These are phyloP conservation scores for Apodemia zela DNA, from an alignment of 2,888 invertebrate species.

Conservation along the genomic window DNA sequence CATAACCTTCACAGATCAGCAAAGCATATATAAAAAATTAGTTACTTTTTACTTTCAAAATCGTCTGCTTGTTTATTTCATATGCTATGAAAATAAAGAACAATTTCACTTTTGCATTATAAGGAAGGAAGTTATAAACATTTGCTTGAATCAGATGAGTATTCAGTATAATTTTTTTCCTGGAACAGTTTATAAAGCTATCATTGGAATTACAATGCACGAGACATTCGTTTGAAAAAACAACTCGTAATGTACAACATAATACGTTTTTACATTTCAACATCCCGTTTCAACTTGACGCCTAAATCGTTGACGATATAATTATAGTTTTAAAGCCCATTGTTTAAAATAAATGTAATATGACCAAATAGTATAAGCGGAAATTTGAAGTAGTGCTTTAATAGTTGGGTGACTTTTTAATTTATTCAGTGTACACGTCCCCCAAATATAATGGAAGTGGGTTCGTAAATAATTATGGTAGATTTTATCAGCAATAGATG, in stretches of 20 bases:
- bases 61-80: too few species aligned
- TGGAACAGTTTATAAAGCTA: slow-evolving; percentile 17
- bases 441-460: slow-evolving; percentile 9
- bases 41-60: too few species aligned
- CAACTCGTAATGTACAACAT: slow-evolving; percentile 30
- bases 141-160: slow-evolving; percentile 4
- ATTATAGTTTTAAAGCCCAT: slow-evolving; percentile 49
- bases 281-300: slow-evolving; percentile 53
- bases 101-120: background rate
- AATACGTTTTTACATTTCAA: slow-evolving; percentile 42
- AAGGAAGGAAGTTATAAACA: background rate
- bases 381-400: slow-evolving; percentile 25
- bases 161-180: slow-evolving; percentile 3
- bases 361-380: slow-evolving; percentile 31
- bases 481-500: slow-evolving; percentile 8
- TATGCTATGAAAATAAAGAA: background rate
- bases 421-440: slow-evolving; percentile 2
- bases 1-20: too few species aligned
- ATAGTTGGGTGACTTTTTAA: slow-evolving; percentile 1
- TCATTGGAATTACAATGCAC: slow-evolving; percentile 11
- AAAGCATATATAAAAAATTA: too few species aligned
- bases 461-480: slow-evolving; percentile 13
- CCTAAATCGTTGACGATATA: slow-evolving; percentile 61
- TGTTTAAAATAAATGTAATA: slow-evolving; percentile 47
- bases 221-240: slow-evolving; percentile 16